phyloP scores from a whole-genome alignment of 2,888 invertebrate species.

The Amitus sp. region DNA sequence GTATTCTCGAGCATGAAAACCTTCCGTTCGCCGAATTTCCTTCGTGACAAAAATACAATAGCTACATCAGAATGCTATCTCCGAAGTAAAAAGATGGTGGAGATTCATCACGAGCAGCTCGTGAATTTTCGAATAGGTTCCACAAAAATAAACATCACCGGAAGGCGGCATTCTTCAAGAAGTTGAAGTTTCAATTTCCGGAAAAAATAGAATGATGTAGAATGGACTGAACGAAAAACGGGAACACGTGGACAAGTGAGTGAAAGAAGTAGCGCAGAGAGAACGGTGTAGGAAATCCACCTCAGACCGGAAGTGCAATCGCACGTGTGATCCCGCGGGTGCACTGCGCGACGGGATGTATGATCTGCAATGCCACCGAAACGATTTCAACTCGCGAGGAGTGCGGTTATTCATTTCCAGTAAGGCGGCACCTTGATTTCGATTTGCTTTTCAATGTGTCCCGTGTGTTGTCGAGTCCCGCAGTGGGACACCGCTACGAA shows the following conservation, averaged over 20 bases:
- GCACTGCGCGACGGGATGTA: slow-evolving; percentile 25
- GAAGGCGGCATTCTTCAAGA: slow-evolving; percentile 27
- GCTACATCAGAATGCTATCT: not conserved
- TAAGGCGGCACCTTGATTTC: slow-evolving; percentile 10
- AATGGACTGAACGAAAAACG: slow-evolving; percentile 16
- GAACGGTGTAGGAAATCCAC: slow-evolving; percentile 35
- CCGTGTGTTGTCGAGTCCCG: not conserved
- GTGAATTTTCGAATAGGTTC: slow-evolving; percentile 1
- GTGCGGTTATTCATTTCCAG: slow-evolving; percentile 34
- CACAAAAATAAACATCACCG: slow-evolving; percentile 5
- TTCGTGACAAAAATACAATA: not conserved
- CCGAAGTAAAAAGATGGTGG: not conserved
- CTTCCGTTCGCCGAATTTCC: no score
- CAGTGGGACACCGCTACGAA: no score
- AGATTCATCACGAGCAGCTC: not conserved
- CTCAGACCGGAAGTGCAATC: slow-evolving; percentile 33
- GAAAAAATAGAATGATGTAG: slow-evolving; percentile 24
- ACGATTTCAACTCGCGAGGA: slow-evolving; percentile 22
- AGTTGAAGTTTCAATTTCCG: slow-evolving; percentile 38
- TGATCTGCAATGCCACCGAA: slow-evolving; percentile 31
- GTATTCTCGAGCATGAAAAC: no score
- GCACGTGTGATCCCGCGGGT: slow-evolving; percentile 40
- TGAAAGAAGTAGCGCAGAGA: slow-evolving; percentile 30
- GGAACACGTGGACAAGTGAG: slow-evolving; percentile 16
- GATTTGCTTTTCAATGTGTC: slow-evolving; percentile 3